Evolutionary conservation across 35 echinoderm and acorn worm species (phyloP).

Genomic region (Anneissia japonica): DNA sequence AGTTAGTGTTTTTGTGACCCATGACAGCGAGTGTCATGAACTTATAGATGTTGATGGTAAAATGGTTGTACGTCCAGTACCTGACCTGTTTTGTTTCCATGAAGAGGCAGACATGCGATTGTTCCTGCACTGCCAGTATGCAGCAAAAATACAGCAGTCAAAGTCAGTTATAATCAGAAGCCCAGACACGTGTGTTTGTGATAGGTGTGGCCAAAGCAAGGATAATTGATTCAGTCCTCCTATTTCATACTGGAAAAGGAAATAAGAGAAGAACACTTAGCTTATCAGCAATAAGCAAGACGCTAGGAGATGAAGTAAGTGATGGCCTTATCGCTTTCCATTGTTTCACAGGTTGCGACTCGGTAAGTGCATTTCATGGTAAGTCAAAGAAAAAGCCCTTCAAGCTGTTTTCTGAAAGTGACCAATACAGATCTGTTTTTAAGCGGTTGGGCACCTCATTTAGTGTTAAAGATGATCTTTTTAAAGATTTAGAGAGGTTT

Average conservation of each 20-base stretch:
- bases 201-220: constrained; percentile 11
- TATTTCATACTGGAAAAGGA: constrained; percentile 67
- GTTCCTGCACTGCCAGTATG: constrained; percentile 41
- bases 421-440: no score
- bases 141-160: background rate
- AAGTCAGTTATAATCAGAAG: constrained; percentile 24
- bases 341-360: no score
- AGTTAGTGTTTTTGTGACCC: background rate
- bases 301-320: no score
- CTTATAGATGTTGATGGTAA: background rate
- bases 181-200: constrained; percentile 68
- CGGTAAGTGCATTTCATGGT: no score
- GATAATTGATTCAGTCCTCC: constrained; percentile 5
- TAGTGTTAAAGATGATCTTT: no score
- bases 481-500: no score
- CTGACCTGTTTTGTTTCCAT: constrained; percentile 26
- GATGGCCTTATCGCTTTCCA: no score
- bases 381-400: no score
- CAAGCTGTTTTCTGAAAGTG: no score
- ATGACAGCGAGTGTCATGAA: constrained; percentile 1
- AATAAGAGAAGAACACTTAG: constrained; percentile 40
- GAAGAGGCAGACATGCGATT: constrained; percentile 70
- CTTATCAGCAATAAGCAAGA: constrained; percentile 13
- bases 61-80: constrained; percentile 13
- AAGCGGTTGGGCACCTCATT: no score